A percentile compares a stretch with the other conserved stretches of the same genome.
Evolutionary conservation across 1,140 invertebrate genomes (phyloP).

Genomic region (Pseudomyrmex sp.): DNA sequence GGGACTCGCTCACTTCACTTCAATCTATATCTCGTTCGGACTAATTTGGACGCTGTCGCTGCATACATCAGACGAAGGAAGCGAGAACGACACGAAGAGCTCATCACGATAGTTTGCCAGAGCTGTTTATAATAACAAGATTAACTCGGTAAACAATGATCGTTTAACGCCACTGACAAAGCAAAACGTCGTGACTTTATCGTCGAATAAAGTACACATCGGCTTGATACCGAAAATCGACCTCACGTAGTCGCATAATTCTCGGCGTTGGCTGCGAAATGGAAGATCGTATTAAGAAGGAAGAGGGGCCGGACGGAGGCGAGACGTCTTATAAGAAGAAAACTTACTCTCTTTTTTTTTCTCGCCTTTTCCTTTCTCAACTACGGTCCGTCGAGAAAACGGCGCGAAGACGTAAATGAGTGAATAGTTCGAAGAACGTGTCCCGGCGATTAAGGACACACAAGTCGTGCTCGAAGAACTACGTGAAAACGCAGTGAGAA

Average conservation of each 20-base stretch:
- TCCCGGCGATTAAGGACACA: slow-evolving; percentile 38
- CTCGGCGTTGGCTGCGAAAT: slow-evolving; percentile 28
- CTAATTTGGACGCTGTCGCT: slow-evolving; percentile 47
- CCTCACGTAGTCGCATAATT: slow-evolving; percentile 61
- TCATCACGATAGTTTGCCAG: slow-evolving; percentile 36
- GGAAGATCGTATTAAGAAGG: slow-evolving; percentile 41
- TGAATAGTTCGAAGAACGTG: slow-evolving; percentile 60
- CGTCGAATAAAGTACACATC: slow-evolving; percentile 49
- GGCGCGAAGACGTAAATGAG: slow-evolving; percentile 26
- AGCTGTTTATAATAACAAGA: slow-evolving; percentile 57
- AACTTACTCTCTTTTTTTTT: slow-evolving; percentile 26
- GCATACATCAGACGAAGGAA: slow-evolving; percentile 28
- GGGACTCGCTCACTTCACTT: slow-evolving; percentile 25
- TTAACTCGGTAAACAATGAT: slow-evolving; percentile 31
- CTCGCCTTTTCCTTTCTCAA: slow-evolving; percentile 10
- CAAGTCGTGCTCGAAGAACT: slow-evolving; percentile 44
- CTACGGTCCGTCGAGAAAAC: slow-evolving; percentile 7
- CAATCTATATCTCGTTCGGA: slow-evolving; percentile 31
- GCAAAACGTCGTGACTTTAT: slow-evolving; percentile 57
- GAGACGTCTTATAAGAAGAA: slow-evolving; percentile 20
- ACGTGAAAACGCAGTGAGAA: slow-evolving; percentile 26
- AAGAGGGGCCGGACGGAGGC: background rate
- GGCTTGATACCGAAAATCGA: slow-evolving; percentile 28
- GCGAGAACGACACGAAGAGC: slow-evolving; percentile 1
- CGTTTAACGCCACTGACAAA: slow-evolving; percentile 54